Conservation (phyloP, 2,797 vertebrate genomes). For the Okamejei kenojei region DNA sequence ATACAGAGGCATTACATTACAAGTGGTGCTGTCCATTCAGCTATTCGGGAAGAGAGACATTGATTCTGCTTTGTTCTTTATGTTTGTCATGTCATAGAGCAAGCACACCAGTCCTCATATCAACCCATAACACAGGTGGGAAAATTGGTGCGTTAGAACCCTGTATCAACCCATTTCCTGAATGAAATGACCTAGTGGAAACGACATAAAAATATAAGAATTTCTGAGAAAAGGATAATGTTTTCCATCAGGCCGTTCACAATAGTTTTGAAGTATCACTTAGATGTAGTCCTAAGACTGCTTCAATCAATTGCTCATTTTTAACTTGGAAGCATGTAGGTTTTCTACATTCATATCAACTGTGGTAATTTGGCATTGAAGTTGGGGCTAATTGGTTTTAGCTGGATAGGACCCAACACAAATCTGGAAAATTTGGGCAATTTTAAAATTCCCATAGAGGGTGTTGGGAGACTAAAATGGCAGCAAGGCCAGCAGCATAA, state of each 20-base stretch:
- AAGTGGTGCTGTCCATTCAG: not conserved
- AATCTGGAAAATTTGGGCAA: not conserved
- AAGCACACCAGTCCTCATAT: too few relatives aligned
- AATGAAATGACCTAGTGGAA: not conserved
- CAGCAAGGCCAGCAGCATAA: not conserved
- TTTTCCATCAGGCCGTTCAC: not conserved
- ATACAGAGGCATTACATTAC: not conserved
- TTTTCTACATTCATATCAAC: not conserved
- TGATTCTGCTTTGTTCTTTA: not conserved
- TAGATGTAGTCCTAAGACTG: not conserved
- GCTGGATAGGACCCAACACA: too few relatives aligned
- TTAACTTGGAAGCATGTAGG: too few relatives aligned
- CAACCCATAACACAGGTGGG: not conserved
- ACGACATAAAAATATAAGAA: not conserved
- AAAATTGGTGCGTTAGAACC: not conserved
- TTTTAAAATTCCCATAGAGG: not conserved
- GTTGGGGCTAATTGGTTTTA: not conserved
- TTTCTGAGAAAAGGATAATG: not conserved
- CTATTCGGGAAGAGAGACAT: not conserved
- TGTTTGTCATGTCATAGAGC: too few relatives aligned
- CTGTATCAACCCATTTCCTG: not conserved
- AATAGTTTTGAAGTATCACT: not conserved
- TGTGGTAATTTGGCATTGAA: not conserved
- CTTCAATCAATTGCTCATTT: not conserved
- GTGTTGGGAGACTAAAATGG: not conserved